Evolutionary conservation across 1,140 invertebrate species (phyloP).

Genomic region (Drosophila obscura): DNA sequence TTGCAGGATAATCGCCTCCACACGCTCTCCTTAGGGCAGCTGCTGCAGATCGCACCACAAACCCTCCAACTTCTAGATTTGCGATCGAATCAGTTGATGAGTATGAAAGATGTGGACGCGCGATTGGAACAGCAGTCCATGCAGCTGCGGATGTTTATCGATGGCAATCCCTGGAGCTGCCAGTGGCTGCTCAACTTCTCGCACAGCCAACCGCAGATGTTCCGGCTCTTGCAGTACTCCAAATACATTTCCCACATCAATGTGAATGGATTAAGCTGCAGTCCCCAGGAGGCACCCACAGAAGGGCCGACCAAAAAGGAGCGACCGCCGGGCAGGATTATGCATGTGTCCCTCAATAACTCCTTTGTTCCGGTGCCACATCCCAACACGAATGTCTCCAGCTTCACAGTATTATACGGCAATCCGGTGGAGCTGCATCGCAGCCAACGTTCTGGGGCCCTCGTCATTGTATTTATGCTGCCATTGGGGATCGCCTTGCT

Average conservation of each 20-base stretch:
- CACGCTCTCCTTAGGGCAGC: conserved; percentile 30
- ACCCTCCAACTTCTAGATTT: conserved; percentile 43
- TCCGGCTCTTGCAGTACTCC: conserved; percentile 71
- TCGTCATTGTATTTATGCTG: conserved; percentile 79
- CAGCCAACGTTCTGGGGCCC: conserved; percentile 66
- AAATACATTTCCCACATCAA: conserved; percentile 80
- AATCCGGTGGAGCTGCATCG: conserved; percentile 65
- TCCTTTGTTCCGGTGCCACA: conserved; percentile 17
- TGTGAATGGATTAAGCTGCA: conserved; percentile 75
- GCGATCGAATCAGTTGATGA: conserved; percentile 53
- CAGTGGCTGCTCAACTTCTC: conserved; percentile 75
- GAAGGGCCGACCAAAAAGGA: not conserved
- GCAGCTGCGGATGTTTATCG: conserved; percentile 60
- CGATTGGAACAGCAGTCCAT: conserved; percentile 5
- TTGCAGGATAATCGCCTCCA: conserved; percentile 57
- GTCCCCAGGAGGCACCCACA: conserved; percentile 34
- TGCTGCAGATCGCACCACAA: conserved; percentile 35
- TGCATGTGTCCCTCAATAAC: conserved; percentile 24
- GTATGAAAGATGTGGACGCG: conserved; percentile 19
- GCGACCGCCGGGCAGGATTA: conserved; percentile 8
- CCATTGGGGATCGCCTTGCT: conserved; percentile 73
- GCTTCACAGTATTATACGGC: conserved; percentile 68
- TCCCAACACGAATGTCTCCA: conserved; percentile 62
- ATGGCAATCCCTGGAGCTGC: conserved; percentile 79
- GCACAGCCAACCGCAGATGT: conserved; percentile 65